phyloP scores from a whole-genome alignment of 2,797 vertebrate genomes.

The Acanthurus lineatus region DNA sequence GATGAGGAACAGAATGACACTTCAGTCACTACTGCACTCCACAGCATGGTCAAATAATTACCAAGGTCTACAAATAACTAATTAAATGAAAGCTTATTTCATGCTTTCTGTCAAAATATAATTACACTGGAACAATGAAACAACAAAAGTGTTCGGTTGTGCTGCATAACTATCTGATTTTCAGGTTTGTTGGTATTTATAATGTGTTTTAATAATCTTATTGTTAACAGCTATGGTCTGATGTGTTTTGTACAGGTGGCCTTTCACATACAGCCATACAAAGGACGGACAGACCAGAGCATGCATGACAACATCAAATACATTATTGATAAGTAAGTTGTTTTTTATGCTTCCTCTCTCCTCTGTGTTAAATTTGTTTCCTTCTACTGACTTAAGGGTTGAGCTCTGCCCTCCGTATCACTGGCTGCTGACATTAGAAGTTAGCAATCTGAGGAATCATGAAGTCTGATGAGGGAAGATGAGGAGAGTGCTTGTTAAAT shows the following conservation, averaged over 20 bases:
- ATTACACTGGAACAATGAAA: conserved; percentile 15
- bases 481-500: conserved; percentile 64
- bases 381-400: neutral
- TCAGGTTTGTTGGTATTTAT: conserved; percentile 22
- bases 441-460: conserved; percentile 36
- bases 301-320: conserved; percentile 92
- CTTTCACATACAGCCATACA: conserved; percentile 83
- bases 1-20: neutral
- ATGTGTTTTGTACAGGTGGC: conserved; percentile 71
- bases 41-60: conserved; percentile 15
- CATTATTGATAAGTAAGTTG: conserved; percentile 91
- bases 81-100: conserved; percentile 11
- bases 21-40: conserved; percentile 7
- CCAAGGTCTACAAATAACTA: neutral
- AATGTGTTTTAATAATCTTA: neutral
- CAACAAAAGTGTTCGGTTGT: neutral
- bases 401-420: conserved; percentile 33
- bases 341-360: neutral
- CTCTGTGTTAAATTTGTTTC: neutral
- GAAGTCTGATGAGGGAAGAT: conserved; percentile 32
- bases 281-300: conserved; percentile 87
- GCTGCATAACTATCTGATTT: conserved; percentile 28
- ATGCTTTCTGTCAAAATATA: conserved; percentile 22
- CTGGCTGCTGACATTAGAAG: conserved; percentile 32
- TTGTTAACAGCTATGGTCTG: neutral